phyloP scores from a whole-genome alignment of 2,797 vertebrate species.

The Limosa lapponica region DNA sequence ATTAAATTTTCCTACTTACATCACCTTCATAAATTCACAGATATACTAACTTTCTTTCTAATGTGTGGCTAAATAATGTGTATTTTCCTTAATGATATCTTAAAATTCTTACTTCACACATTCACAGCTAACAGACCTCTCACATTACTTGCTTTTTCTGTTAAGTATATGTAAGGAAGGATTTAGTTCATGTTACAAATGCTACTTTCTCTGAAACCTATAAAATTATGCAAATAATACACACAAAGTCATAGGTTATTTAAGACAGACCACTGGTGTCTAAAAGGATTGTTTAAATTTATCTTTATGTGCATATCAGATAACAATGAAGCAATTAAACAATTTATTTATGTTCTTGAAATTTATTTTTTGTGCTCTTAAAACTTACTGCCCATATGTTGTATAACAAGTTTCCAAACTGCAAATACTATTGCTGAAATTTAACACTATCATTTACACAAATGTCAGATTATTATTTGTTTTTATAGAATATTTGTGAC shows the following conservation, averaged over 20 bases:
- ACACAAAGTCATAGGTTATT: not conserved
- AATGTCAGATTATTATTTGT: not conserved
- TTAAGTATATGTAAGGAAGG: not conserved
- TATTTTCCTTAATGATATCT: not conserved
- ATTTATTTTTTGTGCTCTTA: not conserved
- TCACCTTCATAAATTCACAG: not conserved
- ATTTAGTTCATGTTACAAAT: not conserved
- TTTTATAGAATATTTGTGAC: not conserved
- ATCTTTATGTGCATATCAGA: not conserved
- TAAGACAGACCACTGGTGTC: not conserved
- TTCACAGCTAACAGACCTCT: not conserved
- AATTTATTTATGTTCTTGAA: not conserved
- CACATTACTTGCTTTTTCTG: not conserved
- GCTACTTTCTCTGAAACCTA: not conserved
- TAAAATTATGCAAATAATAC: not conserved
- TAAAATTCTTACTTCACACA: not conserved
- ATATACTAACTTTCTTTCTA: not conserved
- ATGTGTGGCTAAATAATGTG: not conserved
- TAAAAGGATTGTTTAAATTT: not conserved
- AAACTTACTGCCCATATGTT: not conserved
- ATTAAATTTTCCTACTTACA: not conserved
- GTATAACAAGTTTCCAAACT: not conserved
- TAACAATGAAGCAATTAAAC: not conserved
- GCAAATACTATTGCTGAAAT: not conserved
- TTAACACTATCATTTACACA: not conserved